A percentile compares a stretch with the other conserved stretches of the same genome.
Conservation (phyloP, 2,113 vertebrate genomes). For the Scomber scombrus region DNA sequence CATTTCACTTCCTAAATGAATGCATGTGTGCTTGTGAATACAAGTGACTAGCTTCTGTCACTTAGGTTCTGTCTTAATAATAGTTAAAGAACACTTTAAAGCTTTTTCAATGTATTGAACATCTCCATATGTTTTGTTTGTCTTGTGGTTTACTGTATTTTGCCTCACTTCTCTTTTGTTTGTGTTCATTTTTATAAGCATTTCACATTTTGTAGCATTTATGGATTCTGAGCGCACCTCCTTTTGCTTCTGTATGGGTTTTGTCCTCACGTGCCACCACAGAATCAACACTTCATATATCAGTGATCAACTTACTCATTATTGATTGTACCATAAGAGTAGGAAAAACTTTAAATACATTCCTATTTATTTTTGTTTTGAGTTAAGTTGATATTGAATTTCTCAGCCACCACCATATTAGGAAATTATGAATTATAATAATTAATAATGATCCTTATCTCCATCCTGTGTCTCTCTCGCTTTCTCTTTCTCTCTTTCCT, state of each 20-base stretch:
- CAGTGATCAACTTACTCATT: no score
- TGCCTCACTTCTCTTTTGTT: no score
- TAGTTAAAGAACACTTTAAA: not conserved
- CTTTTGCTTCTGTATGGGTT: no score
- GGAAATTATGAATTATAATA: no score
- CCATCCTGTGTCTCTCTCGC: not conserved
- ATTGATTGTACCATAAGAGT: not conserved
- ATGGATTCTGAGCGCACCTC: no score
- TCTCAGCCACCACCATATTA: not conserved
- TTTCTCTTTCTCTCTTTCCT: slow-evolving; percentile 55
- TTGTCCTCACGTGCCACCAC: no score
- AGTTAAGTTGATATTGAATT: not conserved
- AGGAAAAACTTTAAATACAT: not conserved
- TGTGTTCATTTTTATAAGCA: no score
- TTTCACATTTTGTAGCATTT: no score
- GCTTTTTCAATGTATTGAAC: not conserved
- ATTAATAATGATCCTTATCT: not conserved
- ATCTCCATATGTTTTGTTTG: not conserved
- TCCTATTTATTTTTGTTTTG: not conserved
- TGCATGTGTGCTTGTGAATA: not conserved
- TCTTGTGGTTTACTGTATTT: not conserved
- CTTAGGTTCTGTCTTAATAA: not conserved
- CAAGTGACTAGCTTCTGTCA: no score
- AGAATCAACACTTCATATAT: no score
- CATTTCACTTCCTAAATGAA: slow-evolving; percentile 52